These are phyloP conservation scores for Clavelina lepadiformis DNA, from an alignment of 23 tunicate genomes.

Conservation along the genomic window DNA sequence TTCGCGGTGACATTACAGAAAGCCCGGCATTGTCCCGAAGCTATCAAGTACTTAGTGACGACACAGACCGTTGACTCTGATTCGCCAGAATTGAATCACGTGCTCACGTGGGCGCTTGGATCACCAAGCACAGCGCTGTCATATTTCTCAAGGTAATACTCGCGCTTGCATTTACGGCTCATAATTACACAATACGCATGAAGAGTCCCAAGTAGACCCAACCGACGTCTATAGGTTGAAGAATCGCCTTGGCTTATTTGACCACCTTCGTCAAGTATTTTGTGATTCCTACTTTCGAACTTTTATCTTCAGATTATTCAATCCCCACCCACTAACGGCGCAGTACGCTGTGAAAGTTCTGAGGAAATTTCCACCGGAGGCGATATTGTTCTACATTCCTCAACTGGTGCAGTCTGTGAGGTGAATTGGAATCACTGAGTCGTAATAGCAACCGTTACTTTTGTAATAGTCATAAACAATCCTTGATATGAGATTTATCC, in stretches of 20 bases:
- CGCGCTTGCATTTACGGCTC: too few species aligned
- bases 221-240: too few species aligned
- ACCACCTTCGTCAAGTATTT: too few species aligned
- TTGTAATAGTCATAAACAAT: too few species aligned
- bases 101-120: constrained; percentile 82
- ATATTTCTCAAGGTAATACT: constrained; percentile 90
- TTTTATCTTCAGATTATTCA: constrained; percentile 54
- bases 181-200: too few species aligned
- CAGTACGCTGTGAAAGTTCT: constrained; percentile 94
- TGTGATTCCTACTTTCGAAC: too few species aligned
- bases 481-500: too few species aligned
- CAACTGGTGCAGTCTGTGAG: constrained; percentile 94
- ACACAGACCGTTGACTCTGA: constrained; percentile 79
- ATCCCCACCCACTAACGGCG: constrained; percentile 95
- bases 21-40: constrained; percentile 61
- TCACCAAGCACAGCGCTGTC: constrained; percentile 94
- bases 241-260: too few species aligned
- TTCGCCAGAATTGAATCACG: constrained; percentile 68
- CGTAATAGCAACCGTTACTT: too few species aligned
- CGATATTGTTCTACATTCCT: constrained; percentile 96
- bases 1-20: constrained; percentile 18
- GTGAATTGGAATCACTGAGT: too few species aligned
- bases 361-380: constrained; percentile 91
- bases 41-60: constrained; percentile 83
- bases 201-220: too few species aligned